These are phyloP conservation scores for Podarcis siculus DNA, from an alignment of 2,797 vertebrate genomes.

Conservation along the genomic window DNA sequence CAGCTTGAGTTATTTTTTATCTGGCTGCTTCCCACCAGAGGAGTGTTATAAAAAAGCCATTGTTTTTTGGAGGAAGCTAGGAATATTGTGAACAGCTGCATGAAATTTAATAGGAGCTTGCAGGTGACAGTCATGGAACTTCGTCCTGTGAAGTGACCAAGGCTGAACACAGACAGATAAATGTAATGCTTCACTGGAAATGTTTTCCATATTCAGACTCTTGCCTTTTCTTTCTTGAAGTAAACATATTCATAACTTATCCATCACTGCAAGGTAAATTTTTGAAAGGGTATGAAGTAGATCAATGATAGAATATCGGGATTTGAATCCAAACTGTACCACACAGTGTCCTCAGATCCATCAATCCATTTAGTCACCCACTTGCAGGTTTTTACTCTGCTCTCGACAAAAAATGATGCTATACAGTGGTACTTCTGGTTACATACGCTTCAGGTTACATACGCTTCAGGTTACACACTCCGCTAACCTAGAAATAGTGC, in stretches of 20 bases:
- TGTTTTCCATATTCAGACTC: background rate
- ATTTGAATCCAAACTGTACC: background rate
- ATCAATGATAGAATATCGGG: background rate
- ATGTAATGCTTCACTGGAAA: background rate
- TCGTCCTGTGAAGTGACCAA: background rate
- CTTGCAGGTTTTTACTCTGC: background rate
- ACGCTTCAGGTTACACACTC: too few relatives aligned
- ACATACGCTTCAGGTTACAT: too few relatives aligned
- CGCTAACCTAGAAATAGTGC: too few relatives aligned
- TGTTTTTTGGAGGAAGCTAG: constrained; percentile 7
- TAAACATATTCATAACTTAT: background rate
- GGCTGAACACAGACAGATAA: background rate
- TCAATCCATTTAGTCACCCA: background rate
- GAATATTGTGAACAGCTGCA: constrained; percentile 26
- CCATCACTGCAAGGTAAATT: background rate
- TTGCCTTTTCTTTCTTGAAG: background rate
- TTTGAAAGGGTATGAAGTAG: background rate
- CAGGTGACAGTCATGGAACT: background rate
- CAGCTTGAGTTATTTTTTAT: background rate
- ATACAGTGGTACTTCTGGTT: too few relatives aligned
- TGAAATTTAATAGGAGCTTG: constrained; percentile 12
- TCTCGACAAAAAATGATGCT: background rate
- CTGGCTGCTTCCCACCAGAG: background rate
- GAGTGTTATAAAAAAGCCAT: background rate
- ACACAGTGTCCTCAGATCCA: background rate